Conservation (phyloP, 2,113 vertebrate species). For the Neodontobutis hainanensis region DNA sequence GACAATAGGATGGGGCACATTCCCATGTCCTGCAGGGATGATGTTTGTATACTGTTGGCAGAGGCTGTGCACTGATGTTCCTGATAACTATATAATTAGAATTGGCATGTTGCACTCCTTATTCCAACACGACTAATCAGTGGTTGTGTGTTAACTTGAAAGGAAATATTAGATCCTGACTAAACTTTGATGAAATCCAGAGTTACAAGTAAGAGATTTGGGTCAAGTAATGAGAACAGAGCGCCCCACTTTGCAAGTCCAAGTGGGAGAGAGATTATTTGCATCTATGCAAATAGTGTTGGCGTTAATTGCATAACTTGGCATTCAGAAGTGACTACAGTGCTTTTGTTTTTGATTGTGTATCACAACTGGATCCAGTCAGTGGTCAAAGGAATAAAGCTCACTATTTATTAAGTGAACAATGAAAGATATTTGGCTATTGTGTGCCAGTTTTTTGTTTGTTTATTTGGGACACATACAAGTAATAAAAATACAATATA, state of each 20-base stretch:
- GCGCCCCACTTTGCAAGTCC: constrained; percentile 77
- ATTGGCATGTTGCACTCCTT: constrained; percentile 72
- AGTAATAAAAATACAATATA: no score
- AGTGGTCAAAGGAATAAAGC: not conserved
- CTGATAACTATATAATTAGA: constrained; percentile 72
- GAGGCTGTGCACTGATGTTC: constrained; percentile 41
- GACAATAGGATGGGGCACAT: not conserved
- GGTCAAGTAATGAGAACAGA: constrained; percentile 83
- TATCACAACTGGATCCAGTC: constrained; percentile 25
- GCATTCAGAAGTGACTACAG: constrained; percentile 60
- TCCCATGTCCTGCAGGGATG: constrained; percentile 14
- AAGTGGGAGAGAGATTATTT: constrained; percentile 74
- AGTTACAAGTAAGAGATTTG: constrained; percentile 80
- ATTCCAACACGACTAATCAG: constrained; percentile 77
- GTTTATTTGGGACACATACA: no score
- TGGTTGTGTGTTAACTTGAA: constrained; percentile 80
- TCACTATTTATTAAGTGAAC: not conserved
- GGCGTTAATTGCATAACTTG: constrained; percentile 75
- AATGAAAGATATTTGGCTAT: no score
- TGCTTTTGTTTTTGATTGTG: constrained; percentile 29
- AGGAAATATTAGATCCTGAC: constrained; percentile 82
- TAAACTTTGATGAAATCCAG: constrained; percentile 83
- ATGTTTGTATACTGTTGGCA: constrained; percentile 56
- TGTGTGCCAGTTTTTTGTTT: no score
- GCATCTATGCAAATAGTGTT: constrained; percentile 79